A percentile compares a stretch with the other conserved stretches of the same genome.
Conservation (phyloP, 2,888 invertebrate species). For the Idaea biselata region DNA sequence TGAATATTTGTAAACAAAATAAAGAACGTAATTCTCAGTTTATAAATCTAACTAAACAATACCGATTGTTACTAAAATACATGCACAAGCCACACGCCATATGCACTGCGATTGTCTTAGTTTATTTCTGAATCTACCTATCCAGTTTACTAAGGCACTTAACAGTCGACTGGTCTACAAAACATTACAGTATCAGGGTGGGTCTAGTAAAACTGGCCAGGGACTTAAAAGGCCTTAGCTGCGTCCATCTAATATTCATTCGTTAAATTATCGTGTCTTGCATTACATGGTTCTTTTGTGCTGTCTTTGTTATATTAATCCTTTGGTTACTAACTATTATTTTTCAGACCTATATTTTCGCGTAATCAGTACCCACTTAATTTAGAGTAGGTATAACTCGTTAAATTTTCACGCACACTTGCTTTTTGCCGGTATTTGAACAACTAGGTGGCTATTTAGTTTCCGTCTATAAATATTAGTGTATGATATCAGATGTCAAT, state of each 20-base stretch:
- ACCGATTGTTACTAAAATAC: slow-evolving; percentile 42
- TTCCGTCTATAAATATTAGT: slow-evolving; percentile 2
- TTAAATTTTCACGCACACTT: slow-evolving; percentile 58
- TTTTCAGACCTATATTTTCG: slow-evolving; percentile 16
- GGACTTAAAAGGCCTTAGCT: slow-evolving; percentile 36
- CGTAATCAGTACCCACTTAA: slow-evolving; percentile 18
- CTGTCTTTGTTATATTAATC: slow-evolving; percentile 14
- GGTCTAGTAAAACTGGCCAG: slow-evolving; percentile 57
- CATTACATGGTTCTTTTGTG: slow-evolving; percentile 46
- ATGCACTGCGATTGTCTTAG: slow-evolving; percentile 61
- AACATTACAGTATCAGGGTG: slow-evolving; percentile 36
- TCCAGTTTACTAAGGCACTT: slow-evolving; percentile 46
- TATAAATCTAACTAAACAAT: slow-evolving; percentile 39
- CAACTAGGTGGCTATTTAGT: slow-evolving; percentile 29
- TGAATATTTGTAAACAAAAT: background rate
- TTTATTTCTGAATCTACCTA: slow-evolving; percentile 68
- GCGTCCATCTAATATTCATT: slow-evolving; percentile 59
- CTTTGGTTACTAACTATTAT: background rate
- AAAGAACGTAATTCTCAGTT: background rate
- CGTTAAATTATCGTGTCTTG: slow-evolving; percentile 45
- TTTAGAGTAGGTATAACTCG: slow-evolving; percentile 36
- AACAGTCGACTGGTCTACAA: slow-evolving; percentile 10
- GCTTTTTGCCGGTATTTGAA: slow-evolving; percentile 46
- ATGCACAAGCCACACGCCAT: slow-evolving; percentile 40
- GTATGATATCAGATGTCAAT: background rate